These are phyloP conservation scores for Drosophila aff. DNA, from an alignment of 1,140 invertebrate genomes.

Conservation along the genomic window DNA sequence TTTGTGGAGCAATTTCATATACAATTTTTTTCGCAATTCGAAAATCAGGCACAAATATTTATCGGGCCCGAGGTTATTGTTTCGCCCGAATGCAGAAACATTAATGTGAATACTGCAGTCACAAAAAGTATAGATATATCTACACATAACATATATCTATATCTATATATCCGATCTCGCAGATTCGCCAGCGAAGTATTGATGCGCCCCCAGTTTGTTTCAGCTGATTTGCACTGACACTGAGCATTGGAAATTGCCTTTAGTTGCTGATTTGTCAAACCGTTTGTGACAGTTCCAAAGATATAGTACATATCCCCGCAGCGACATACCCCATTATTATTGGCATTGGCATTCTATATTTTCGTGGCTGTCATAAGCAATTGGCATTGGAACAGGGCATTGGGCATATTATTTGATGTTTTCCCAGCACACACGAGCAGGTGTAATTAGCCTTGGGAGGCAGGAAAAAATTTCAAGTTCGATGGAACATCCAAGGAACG, in stretches of 20 bases:
- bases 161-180: constrained; percentile 4
- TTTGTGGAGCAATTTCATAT: constrained; percentile 67
- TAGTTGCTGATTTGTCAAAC: constrained; percentile 40
- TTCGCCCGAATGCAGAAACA: constrained; percentile 58
- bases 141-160: not conserved
- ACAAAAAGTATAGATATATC: constrained; percentile 26
- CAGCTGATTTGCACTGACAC: constrained; percentile 45
- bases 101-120: constrained; percentile 43
- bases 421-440: constrained; percentile 35
- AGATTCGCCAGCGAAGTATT: constrained; percentile 45
- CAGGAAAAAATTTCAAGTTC: constrained; percentile 63
- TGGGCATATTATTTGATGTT: constrained; percentile 45
- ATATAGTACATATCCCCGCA: not conserved
- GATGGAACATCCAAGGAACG: constrained; percentile 53
- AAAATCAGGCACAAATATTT: constrained; percentile 60
- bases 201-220: constrained; percentile 54
- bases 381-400: constrained; percentile 59
- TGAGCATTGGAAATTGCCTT: constrained; percentile 29
- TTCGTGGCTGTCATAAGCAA: constrained; percentile 57
- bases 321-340: constrained; percentile 30
- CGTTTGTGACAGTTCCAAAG: constrained; percentile 37
- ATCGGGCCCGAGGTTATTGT: constrained; percentile 69
- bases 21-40: constrained; percentile 43
- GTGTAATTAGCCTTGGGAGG: constrained; percentile 72
- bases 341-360: constrained; percentile 49